These are phyloP conservation scores for Nephotettix cincticeps DNA, from an alignment of 1,140 invertebrate genomes.

Conservation along the genomic window DNA sequence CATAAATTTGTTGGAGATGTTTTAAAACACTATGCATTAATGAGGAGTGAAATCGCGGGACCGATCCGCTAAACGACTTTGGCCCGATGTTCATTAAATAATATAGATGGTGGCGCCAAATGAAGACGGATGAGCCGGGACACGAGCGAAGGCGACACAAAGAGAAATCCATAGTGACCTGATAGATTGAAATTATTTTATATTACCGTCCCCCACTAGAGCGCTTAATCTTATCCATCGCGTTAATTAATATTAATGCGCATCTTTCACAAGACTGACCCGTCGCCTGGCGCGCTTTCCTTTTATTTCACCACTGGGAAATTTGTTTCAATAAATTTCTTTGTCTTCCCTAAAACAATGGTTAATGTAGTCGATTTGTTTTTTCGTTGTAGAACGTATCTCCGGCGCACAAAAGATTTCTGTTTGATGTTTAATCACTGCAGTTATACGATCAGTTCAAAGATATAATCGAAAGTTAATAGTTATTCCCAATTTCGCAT, in stretches of 20 bases:
- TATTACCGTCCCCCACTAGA: constrained; percentile 16
- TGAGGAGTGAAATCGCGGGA: neutral
- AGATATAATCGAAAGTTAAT: no score
- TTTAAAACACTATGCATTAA: neutral
- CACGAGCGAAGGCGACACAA: neutral
- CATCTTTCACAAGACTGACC: constrained; percentile 11
- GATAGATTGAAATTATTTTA: constrained; percentile 23
- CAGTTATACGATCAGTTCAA: no score
- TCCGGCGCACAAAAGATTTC: no score
- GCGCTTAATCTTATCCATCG: constrained; percentile 19
- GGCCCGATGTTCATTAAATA: constrained; percentile 20
- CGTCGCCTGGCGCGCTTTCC: neutral
- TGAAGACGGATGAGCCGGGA: constrained; percentile 11
- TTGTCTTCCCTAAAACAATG: neutral
- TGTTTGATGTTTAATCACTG: no score
- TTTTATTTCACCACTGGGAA: constrained; percentile 10
- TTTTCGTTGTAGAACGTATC: no score
- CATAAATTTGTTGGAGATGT: no score
- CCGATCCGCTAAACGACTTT: constrained; percentile 18
- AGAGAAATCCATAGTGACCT: constrained; percentile 15
- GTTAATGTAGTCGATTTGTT: neutral
- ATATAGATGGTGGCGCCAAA: constrained; percentile 20
- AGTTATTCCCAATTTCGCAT: no score
- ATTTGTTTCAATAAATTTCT: neutral
- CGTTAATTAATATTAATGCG: constrained; percentile 21